phyloP scores from a whole-genome alignment of 2,888 invertebrate genomes.

The Drosophila differens region DNA sequence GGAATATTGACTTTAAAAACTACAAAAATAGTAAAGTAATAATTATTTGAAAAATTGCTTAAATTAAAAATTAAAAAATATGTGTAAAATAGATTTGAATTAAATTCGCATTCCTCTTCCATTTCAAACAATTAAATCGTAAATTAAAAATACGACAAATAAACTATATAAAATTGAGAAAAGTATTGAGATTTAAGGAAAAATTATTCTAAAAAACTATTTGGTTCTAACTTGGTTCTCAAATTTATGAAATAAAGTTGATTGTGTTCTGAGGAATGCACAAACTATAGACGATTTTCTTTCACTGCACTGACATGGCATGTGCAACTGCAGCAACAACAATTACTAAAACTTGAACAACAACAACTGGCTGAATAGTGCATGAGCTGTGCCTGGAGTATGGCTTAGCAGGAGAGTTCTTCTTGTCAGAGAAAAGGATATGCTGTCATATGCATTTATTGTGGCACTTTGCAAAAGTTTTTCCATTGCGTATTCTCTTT shows the following conservation, averaged over 20 bases:
- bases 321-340: slow-evolving; percentile 47
- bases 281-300: slow-evolving; percentile 9
- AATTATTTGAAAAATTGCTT: background rate
- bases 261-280: slow-evolving; percentile 21
- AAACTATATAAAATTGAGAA: background rate
- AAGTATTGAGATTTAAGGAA: background rate
- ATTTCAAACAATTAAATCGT: no score
- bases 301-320: slow-evolving; percentile 44
- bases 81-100: no score
- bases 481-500: slow-evolving; percentile 4
- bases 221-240: background rate
- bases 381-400: slow-evolving; percentile 34
- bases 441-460: slow-evolving; percentile 73
- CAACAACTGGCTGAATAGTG: slow-evolving; percentile 29
- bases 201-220: background rate
- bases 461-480: slow-evolving; percentile 56
- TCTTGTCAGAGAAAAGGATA: slow-evolving; percentile 71
- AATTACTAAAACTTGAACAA: slow-evolving; percentile 11
- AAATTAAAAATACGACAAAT: no score
- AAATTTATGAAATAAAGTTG: background rate
- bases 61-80: background rate
- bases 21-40: background rate
- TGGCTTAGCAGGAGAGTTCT: slow-evolving; percentile 43
- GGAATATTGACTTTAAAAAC: background rate
- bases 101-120: no score